Conservation (phyloP, 2,113 vertebrate species). For the Psilopsiagon aymara region DNA sequence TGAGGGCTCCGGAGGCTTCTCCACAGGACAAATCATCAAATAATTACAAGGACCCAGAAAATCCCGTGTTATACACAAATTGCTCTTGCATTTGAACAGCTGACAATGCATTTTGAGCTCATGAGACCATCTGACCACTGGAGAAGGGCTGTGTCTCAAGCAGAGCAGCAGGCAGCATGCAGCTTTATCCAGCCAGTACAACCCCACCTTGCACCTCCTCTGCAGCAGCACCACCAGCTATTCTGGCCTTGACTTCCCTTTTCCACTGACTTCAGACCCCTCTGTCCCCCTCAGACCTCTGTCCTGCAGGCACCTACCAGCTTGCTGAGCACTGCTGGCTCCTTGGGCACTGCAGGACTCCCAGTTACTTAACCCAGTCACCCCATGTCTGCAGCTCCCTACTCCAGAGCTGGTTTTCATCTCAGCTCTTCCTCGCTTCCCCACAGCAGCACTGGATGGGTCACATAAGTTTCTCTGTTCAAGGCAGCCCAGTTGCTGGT, state of each 20-base stretch:
- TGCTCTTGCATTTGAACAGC: not conserved
- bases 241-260: not conserved
- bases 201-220: not conserved
- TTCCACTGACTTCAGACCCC: not conserved
- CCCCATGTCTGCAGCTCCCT: not conserved
- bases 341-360: not conserved
- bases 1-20: not conserved
- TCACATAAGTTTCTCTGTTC: not conserved
- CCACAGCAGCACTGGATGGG: not conserved
- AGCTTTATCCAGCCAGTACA: not conserved
- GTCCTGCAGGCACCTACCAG: not conserved
- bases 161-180: not conserved
- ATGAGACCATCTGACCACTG: accelerated
- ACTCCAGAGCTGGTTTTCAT: not conserved
- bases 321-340: not conserved
- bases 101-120: not conserved
- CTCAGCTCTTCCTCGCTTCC: not conserved
- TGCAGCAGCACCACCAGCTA: not conserved
- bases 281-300: not conserved
- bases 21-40: not conserved
- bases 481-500: not conserved
- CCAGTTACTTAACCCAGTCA: not conserved
- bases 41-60: not conserved
- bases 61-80: not conserved
- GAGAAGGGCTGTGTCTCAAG: not conserved